Base-by-base conservation (phyloP, 1,140 invertebrate genomes). In the Propsilocerus akamusi region DNA sequence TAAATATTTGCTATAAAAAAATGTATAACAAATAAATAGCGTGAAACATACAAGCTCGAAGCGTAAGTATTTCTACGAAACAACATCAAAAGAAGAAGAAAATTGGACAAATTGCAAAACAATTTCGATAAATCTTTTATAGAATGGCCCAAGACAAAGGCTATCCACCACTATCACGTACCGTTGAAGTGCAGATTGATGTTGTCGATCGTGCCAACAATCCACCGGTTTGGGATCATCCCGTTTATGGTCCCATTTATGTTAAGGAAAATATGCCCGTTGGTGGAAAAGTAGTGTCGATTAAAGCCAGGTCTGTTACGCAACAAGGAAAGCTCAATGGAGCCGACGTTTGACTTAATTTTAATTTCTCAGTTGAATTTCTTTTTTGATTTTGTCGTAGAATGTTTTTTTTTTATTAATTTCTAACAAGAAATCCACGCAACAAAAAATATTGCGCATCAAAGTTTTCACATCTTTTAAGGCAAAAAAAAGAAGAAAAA, bases 181-280 rank as follows among this genome's bases (percentile, higher is more conserved):
- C 86, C 67, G 90, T 95, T 71, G 90, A 93, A 73, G 88, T 95
- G 72, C 84, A 91, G 72, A 92, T 95, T 75, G 91, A 94, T 76
- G 89, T 94, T 73, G 91, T 94, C 74, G 89, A 95, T 75, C 83
- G 90, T 69, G 86, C 86, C 58, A 94, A 93, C 80, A 94, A 94
- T 77, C 89, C 90, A 68, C 90, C 90, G 69, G 83, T 94, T 67
- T 96, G 90, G 90, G 88, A 93, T 74, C 84, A 92, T 75, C 80
- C 81, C 65, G 81, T 88, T 68, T 96, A 95, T 77, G 89, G 89
- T 65, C 90, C 91, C 63, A 89, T 93, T 78, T 89, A 82, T 80
- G 86, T 93, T 74, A 87, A 88, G 80, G 91, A 96, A 78, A 93
- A 93, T 75, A 82, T 88, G 75, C 82, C 88, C 71, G 86, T 94